phyloP scores from a whole-genome alignment of 1,140 invertebrate species.

The Dinoponera quadriceps region DNA sequence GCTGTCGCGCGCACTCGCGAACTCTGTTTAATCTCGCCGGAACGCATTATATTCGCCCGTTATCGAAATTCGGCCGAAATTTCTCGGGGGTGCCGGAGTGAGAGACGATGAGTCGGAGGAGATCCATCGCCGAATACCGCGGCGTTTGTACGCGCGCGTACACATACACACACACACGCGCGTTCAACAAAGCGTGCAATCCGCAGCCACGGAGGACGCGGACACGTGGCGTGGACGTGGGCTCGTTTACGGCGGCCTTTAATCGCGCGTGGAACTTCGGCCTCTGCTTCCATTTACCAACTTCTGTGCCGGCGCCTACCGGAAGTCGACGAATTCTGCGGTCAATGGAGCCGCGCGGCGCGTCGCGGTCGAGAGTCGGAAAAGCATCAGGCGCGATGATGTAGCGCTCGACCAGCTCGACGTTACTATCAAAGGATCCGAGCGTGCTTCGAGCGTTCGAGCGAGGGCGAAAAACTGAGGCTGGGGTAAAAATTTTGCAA shows the following conservation, averaged over 20 bases:
- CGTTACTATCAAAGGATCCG: no score
- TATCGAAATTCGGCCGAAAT: slow-evolving; percentile 22
- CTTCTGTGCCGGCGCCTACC: neutral
- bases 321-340: slow-evolving; percentile 8
- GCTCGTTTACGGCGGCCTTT: slow-evolving; percentile 55
- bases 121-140: neutral
- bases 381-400: neutral
- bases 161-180: no score
- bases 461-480: neutral
- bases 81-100: slow-evolving; percentile 11
- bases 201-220: slow-evolving; percentile 34
- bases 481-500: neutral
- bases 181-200: slow-evolving; percentile 52
- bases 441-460: neutral
- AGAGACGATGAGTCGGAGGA: neutral
- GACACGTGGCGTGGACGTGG: slow-evolving; percentile 21
- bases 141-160: neutral
- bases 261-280: slow-evolving; percentile 49
- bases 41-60: slow-evolving; percentile 14
- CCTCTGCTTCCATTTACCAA: slow-evolving; percentile 37
- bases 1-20: slow-evolving; percentile 27
- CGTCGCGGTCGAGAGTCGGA: neutral
- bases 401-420: no score
- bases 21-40: slow-evolving; percentile 37
- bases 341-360: neutral